A percentile compares a stretch with the other conserved stretches of the same genome.
Evolutionary conservation across 1,140 invertebrate species (phyloP).

Genomic region (Pollicipes pollicipes): DNA sequence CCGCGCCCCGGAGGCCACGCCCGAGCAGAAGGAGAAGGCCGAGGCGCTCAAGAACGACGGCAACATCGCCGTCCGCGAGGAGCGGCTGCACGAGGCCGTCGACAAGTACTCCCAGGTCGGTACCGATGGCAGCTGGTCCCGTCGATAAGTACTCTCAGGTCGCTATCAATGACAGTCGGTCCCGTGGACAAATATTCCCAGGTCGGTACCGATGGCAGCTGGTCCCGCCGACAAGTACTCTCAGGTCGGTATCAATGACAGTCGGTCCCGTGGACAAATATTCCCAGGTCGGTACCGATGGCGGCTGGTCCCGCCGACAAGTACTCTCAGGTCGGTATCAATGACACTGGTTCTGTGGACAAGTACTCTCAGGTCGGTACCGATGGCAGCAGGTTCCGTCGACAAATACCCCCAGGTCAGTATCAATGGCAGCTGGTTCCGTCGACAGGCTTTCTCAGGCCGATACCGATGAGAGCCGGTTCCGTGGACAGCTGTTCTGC

Average conservation of each 20-base stretch:
- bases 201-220: too few relatives aligned
- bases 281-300: too few relatives aligned
- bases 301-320: too few relatives aligned
- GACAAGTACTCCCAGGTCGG: slow-evolving; percentile 47
- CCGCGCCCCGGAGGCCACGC: slow-evolving; percentile 22
- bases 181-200: slow-evolving; percentile 5
- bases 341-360: too few relatives aligned
- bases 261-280: too few relatives aligned
- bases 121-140: background rate
- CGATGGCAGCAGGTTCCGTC: background rate
- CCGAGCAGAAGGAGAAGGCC: slow-evolving; percentile 42
- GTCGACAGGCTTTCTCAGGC: slow-evolving; percentile 4
- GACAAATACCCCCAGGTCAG: slow-evolving; percentile 7
- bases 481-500: too few relatives aligned
- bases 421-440: background rate
- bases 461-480: too few relatives aligned
- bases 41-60: slow-evolving; percentile 64
- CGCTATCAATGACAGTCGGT: background rate
- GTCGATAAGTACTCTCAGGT: slow-evolving; percentile 7
- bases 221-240: too few relatives aligned
- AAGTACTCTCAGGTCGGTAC: slow-evolving; percentile 44
- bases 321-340: too few relatives aligned
- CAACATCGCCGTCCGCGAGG: slow-evolving; percentile 67
- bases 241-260: too few relatives aligned
- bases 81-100: slow-evolving; percentile 58